Evolutionary conservation across 2,797 vertebrate genomes (phyloP).

Genomic region (Rhyacichthys aspro): DNA sequence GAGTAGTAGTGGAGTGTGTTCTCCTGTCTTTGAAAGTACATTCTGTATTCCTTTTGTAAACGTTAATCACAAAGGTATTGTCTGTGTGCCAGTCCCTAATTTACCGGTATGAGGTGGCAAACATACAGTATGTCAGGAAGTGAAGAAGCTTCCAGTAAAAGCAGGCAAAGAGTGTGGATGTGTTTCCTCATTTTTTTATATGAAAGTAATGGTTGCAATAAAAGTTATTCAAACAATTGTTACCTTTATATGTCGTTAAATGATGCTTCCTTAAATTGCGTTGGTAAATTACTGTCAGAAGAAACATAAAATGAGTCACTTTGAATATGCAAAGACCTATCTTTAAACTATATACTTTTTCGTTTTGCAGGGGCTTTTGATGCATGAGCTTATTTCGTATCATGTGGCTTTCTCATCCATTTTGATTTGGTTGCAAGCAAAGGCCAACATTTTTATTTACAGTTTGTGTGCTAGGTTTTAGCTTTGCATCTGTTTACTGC

Average conservation of each 20-base stretch:
- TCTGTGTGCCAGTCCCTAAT: constrained; percentile 20
- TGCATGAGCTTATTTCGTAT: too few species aligned
- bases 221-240: not conserved
- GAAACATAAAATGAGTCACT: too few species aligned
- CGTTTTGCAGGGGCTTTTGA: constrained; percentile 29
- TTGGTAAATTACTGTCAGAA: too few species aligned
- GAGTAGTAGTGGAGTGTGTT: constrained; percentile 1
- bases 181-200: constrained; percentile 37
- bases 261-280: not conserved
- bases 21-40: not conserved
- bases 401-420: constrained; percentile 26
- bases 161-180: constrained; percentile 22
- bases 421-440: constrained; percentile 41
- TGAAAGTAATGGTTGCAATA: constrained; percentile 18
- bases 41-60: constrained; percentile 5
- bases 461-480: constrained; percentile 13
- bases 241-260: not conserved
- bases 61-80: constrained; percentile 4
- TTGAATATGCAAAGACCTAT: too few species aligned
- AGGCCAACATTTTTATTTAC: constrained; percentile 24
- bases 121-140: constrained; percentile 29
- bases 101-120: constrained; percentile 29
- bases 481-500: constrained; percentile 28
- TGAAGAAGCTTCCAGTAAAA: constrained; percentile 65
- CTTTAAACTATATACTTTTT: too few species aligned